phyloP scores from a whole-genome alignment of 2,113 vertebrate species.

The Catharus bicknelli region DNA sequence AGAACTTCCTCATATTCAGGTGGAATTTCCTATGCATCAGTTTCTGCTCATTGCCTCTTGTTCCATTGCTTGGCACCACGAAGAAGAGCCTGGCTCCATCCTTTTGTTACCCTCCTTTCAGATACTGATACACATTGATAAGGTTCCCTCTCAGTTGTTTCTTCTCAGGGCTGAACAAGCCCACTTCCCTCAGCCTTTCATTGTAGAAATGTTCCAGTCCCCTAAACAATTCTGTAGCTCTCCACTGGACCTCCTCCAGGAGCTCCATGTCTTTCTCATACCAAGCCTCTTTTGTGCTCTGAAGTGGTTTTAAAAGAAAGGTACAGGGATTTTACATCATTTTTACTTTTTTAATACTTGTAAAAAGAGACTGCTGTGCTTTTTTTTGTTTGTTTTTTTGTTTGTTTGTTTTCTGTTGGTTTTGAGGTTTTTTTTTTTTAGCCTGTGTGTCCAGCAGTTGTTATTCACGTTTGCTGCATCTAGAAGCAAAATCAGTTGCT shows the following conservation, averaged over 20 bases:
- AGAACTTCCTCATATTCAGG: background rate
- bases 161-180: background rate
- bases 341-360: background rate
- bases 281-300: background rate
- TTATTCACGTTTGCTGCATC: accelerated
- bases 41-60: background rate
- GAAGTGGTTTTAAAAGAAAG: background rate
- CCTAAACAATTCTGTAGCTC: background rate
- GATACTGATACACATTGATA: background rate
- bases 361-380: background rate
- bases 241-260: background rate
- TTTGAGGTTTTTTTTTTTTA: background rate
- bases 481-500: background rate
- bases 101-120: background rate
- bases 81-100: background rate
- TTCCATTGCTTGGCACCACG: no score
- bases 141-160: background rate
- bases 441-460: accelerated
- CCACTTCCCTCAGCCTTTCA: background rate
- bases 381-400: no score
- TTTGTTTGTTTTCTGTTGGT: no score
- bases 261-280: background rate
- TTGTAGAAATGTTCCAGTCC: background rate
- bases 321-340: accelerated
- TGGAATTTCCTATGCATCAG: background rate